Evolutionary conservation across 2,113 vertebrate species (phyloP), one percentile per base, ranked within the genome.

Genomic region (Psilopogon haemacephalus): DNA sequence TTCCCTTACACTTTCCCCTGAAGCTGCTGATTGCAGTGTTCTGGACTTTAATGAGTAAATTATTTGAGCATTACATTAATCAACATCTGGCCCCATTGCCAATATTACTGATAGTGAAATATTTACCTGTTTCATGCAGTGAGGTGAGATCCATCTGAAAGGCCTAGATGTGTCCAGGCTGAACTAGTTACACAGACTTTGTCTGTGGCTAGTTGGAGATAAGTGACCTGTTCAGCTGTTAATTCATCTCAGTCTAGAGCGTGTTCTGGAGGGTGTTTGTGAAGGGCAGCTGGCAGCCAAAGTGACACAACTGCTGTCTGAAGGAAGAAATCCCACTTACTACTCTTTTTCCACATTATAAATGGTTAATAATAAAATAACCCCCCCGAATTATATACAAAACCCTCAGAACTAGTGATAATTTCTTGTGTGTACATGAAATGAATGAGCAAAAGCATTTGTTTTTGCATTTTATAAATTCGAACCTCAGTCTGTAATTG

Each of bases 261-360:
- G 23, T 8, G 38, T 56, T 28, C 56, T 76, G 28, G 7, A 71
- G 23, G 1, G 12, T 40, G 83, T 27, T 82, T 70, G 13, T 71
- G 63, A 75, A 27, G 6, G 23, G 15, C 26, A 87, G 5, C n/a
- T 59, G 32, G 30, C n/a, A 82, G 24, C 33, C 75, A 38, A 40
- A 65, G 60, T 69, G 44, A 74, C 12, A 65, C 12, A 59, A 11
- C 14, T 33, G 20, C 20, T 54, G 4, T 89, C 60, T 42, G 48
- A 71, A 72, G 42, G 54, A 68, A 56, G 32, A 83, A 88, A 56
- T 88, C 58, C 16, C 24, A 64, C 32, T 32, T 65, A 11, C 35
- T 44, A 2, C 4, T 42, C 26, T 17, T 5, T 1, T 12, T 5
- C 13, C 15, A 7, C 8, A 21, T 40, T 71, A 0, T 28, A 54